phyloP scores from a whole-genome alignment of 92 coral and sea anemone species.

The Siderastrea radians region DNA sequence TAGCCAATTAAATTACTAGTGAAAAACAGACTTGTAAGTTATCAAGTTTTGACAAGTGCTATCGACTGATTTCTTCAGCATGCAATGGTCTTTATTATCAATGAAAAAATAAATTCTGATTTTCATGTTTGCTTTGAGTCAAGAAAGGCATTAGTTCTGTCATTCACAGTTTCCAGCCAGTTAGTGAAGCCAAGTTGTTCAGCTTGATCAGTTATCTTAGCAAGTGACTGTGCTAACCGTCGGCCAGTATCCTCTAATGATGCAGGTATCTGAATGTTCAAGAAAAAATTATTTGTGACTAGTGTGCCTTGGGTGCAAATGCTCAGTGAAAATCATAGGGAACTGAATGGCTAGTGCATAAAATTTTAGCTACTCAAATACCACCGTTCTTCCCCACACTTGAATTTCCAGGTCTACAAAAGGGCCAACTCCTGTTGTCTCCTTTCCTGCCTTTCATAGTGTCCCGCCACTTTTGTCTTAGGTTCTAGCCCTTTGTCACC shows the following conservation, averaged over 20 bases:
- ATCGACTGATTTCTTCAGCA: no score
- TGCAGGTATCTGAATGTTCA: slow-evolving; percentile 44
- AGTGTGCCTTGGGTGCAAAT: neutral
- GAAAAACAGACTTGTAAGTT: no score
- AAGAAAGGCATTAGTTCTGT: neutral
- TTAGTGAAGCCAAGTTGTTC: slow-evolving; percentile 56
- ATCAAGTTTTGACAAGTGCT: no score
- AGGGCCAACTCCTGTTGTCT: no score
- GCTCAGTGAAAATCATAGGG: neutral
- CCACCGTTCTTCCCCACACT: no score
- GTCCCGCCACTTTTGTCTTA: no score
- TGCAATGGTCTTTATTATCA: no score
- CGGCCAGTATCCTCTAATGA: slow-evolving; percentile 25
- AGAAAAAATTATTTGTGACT: neutral
- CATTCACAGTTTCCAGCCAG: slow-evolving; percentile 66
- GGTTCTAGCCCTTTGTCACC: no score
- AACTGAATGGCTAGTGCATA: neutral
- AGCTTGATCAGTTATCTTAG: slow-evolving; percentile 41
- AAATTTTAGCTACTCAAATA: no score
- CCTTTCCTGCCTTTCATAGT: no score
- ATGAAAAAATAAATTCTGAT: neutral
- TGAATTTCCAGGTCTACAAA: no score
- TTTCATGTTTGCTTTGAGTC: neutral
- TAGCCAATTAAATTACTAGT: no score
- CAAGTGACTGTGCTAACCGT: slow-evolving; percentile 55